Base-by-base conservation (phyloP, 37 sponge, comb jelly and placozoan species). In the Diacarnus erythraeanus region DNA sequence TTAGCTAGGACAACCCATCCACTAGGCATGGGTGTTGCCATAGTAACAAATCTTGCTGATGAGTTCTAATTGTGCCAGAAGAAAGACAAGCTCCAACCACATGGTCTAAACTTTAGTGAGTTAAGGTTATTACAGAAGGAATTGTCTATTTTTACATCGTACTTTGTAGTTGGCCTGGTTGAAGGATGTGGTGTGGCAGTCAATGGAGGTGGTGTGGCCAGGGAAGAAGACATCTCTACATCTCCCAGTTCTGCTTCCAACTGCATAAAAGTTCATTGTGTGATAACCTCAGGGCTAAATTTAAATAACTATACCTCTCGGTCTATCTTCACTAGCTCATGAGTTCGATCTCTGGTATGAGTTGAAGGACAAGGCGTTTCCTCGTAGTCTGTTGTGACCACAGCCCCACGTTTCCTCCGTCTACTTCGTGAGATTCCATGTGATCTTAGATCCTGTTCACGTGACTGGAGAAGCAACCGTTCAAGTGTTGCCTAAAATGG, bases 241-340 rank as follows among this genome's bases (percentile, higher is more conserved):
- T 79, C 80, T 1, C 80, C 80, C 35, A 79, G n/a, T 8, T 21
- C 80, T 30, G 80, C 80, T 22, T 79, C 70, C 56, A 69, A 33
- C 70, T 79, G 25, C 3, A 59, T 4, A 69, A 20, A 36, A 38
- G 3, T 36, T 36, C 9, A 36, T 69, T 69, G 12, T 8, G 18
- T 6, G 5, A 31, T 69, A 17, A 36, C n/a, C n/a, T n/a, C n/a
- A n/a, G n/a, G n/a, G n/a, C n/a, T n/a, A 69, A 8, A 29, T 37
- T 21, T 33, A 9, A 33, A 21, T 31, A 69, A 69, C 38, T 69
- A 4, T 36, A 69, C 69, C 69, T 69, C 69, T 69, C 10, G 38
- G 9, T 61, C 64, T 8, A 25, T 69, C 69, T 38, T 18, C 6
- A 8, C 38, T 36, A 17, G 38, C 18, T 8, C 34, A 8, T 12